Percentiles rank a stretch among this genome's conserved stretches.
Conservation (phyloP, 2,797 vertebrate species). For the Catostomus latipinnis region DNA sequence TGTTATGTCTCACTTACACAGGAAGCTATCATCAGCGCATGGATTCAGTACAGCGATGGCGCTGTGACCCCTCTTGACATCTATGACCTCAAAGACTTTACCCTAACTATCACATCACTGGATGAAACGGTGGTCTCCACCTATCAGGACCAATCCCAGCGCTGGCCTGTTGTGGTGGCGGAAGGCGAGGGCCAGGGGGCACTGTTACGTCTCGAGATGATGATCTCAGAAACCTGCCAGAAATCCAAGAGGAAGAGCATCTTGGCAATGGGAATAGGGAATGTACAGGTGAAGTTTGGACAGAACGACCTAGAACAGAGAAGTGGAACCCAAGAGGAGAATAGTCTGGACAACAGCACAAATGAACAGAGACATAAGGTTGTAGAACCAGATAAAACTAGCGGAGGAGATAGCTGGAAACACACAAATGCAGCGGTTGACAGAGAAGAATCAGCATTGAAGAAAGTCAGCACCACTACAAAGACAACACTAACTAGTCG, state of each 20-base stretch:
- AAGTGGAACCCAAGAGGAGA: conserved; percentile 76
- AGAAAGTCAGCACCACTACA: conserved; percentile 84
- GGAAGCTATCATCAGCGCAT: conserved; percentile 91
- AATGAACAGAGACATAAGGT: conserved; percentile 79
- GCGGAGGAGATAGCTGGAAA: conserved; percentile 80
- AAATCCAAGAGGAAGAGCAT: conserved; percentile 95
- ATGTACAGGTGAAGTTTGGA: conserved; percentile 87
- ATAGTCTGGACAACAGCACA: conserved; percentile 79
- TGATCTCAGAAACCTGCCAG: conserved; percentile 94
- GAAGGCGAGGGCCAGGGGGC: conserved; percentile 92
- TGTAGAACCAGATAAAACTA: conserved; percentile 74
- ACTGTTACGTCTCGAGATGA: conserved; percentile 90
- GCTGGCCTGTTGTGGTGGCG: conserved; percentile 87
- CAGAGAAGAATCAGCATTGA: conserved; percentile 81
- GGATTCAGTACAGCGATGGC: conserved; percentile 95
- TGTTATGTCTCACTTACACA: conserved; percentile 60
- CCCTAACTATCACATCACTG: conserved; percentile 84
- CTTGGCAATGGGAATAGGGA: conserved; percentile 87
- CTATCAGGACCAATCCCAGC: conserved; percentile 77
- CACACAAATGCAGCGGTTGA: conserved; percentile 75
- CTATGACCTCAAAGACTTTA: conserved; percentile 94
- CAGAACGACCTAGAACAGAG: conserved; percentile 71
- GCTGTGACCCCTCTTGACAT: conserved; percentile 92
- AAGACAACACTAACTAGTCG: conserved; percentile 77
- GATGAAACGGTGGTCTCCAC: conserved; percentile 90